Evolutionary conservation across 2,797 vertebrate genomes (phyloP).

Genomic region (Falco berigora): DNA sequence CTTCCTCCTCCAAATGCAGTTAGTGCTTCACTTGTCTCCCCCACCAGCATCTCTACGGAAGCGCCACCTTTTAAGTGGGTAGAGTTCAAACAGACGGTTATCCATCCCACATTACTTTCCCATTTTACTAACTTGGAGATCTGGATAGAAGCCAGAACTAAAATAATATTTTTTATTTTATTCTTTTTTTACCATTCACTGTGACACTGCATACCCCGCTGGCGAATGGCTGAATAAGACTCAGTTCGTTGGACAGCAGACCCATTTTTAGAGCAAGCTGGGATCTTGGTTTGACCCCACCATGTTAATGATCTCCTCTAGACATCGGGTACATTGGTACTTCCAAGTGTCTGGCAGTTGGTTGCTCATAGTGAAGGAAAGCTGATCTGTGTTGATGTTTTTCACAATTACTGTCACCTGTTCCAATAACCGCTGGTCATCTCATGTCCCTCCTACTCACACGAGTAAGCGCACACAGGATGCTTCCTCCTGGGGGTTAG

Average conservation of each 20-base stretch:
- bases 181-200: accelerated
- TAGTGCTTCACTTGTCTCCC: neutral
- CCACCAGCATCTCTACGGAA: neutral
- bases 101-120: neutral
- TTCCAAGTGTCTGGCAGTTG: accelerated
- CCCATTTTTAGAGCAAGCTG: neutral
- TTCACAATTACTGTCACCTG: neutral
- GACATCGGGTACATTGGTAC: too few species aligned
- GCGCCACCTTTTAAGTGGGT: neutral
- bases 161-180: neutral
- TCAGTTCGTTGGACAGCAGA: neutral
- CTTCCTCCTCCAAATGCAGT: neutral
- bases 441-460: accelerated
- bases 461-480: accelerated
- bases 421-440: neutral
- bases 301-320: neutral
- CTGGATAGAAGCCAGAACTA: neutral
- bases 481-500: neutral
- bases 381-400: neutral
- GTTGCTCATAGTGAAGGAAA: neutral
- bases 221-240: neutral
- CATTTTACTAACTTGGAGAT: neutral
- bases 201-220: accelerated
- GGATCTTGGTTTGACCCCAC: neutral
- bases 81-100: neutral